A percentile compares a stretch with the other conserved stretches of the same genome.
phyloP scores from a whole-genome alignment of 2,888 invertebrate genomes.

The Notocelia uddmanniana region DNA sequence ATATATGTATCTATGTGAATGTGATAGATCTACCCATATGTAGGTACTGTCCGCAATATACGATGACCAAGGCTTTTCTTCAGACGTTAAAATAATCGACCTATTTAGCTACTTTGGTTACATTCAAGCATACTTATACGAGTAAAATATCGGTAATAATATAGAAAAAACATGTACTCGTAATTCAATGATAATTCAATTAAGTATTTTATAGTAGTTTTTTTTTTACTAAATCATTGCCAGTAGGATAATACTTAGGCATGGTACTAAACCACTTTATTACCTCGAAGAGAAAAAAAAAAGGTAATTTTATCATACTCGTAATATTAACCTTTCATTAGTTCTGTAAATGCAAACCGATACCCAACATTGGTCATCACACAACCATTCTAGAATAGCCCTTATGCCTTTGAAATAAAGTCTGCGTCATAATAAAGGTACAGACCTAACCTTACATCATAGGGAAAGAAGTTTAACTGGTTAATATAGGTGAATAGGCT shows the following conservation, averaged over 20 bases:
- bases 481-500: constrained; percentile 38
- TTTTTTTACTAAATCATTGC: no score
- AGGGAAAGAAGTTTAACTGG: constrained; percentile 31
- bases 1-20: neutral
- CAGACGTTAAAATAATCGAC: no score
- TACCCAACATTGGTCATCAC: neutral
- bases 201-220: no score
- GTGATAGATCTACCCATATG: neutral
- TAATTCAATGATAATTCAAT: no score
- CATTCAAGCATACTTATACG: no score
- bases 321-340: neutral
- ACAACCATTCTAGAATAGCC: neutral
- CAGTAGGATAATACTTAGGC: no score
- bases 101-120: no score
- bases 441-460: constrained; percentile 20
- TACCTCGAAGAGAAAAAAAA: neutral
- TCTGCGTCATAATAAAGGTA: neutral
- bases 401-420: neutral
- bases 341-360: neutral
- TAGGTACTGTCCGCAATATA: no score
- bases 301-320: neutral
- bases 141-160: no score
- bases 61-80: no score
- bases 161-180: no score
- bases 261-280: neutral